Percentiles rank a stretch among this genome's conserved stretches.
Conservation (phyloP, 1,140 invertebrate genomes). For the Drosophila biarmipes region DNA sequence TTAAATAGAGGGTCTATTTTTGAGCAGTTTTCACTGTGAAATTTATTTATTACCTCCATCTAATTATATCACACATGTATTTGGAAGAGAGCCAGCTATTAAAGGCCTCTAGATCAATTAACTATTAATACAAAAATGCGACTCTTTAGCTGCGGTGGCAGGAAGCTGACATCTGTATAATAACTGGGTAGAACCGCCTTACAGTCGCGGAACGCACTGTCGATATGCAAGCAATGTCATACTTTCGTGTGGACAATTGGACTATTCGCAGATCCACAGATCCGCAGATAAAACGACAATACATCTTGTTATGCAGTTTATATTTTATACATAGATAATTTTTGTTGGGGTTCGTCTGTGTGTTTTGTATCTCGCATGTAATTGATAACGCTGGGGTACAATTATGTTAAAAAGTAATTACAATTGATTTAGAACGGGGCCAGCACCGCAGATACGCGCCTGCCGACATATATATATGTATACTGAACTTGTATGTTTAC, state of each 20-base stretch:
- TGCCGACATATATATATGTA: constrained; percentile 40
- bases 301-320: constrained; percentile 43
- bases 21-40: constrained; percentile 10
- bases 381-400: constrained; percentile 67
- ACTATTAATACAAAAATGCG: constrained; percentile 2
- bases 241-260: not conserved
- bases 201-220: constrained; percentile 16
- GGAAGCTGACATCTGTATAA: not conserved
- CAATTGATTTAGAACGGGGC: constrained; percentile 64
- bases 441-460: constrained; percentile 14
- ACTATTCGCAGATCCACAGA: constrained; percentile 15
- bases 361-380: constrained; percentile 48
- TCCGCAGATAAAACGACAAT: constrained; percentile 22
- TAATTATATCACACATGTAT: constrained; percentile 33
- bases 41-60: constrained; percentile 36
- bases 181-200: constrained; percentile 4
- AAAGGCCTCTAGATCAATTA: constrained; percentile 21
- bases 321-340: constrained; percentile 44
- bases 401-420: constrained; percentile 80
- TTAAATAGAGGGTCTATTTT: constrained; percentile 30
- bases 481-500: constrained; percentile 18
- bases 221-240: not conserved
- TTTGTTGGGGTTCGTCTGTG: constrained; percentile 26
- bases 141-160: too few relatives aligned
- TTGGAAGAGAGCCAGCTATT: constrained; percentile 15